These are phyloP conservation scores for Dolomedes plantarius DNA, from an alignment of 2,888 invertebrate genomes.

Conservation along the genomic window DNA sequence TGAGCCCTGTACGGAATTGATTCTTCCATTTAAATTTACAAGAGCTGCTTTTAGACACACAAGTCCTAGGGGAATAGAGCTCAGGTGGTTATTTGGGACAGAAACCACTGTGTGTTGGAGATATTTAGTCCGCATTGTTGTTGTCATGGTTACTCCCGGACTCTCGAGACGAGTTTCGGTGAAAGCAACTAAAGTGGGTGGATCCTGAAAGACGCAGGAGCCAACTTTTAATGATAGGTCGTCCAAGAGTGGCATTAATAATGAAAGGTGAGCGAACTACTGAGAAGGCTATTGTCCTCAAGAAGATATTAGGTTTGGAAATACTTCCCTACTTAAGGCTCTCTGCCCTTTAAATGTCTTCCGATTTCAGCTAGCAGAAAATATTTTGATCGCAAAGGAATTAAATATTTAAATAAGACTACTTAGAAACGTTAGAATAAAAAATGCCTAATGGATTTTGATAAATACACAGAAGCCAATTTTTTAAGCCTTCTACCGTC, in stretches of 20 bases:
- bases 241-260: constrained; percentile 43
- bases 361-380: not conserved
- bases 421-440: too few relatives aligned
- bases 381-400: too few relatives aligned
- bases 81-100: not conserved
- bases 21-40: not conserved
- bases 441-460: too few relatives aligned
- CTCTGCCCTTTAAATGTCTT: not conserved
- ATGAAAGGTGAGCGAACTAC: constrained; percentile 63
- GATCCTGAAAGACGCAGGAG: constrained; percentile 21
- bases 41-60: not conserved
- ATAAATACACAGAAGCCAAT: too few relatives aligned
- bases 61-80: not conserved
- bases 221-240: constrained; percentile 50
- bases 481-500: too few relatives aligned
- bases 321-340: not conserved
- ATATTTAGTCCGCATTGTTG: too few relatives aligned
- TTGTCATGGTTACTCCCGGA: constrained; percentile 27
- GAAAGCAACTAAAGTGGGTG: constrained; percentile 35
- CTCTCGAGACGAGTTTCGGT: constrained; percentile 46
- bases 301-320: not conserved
- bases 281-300: not conserved
- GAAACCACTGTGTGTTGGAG: not conserved
- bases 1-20: not conserved
- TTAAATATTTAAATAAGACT: too few relatives aligned